These are phyloP conservation scores for Nasua narica DNA, from an alignment of 2,797 vertebrate genomes.

Conservation along the genomic window DNA sequence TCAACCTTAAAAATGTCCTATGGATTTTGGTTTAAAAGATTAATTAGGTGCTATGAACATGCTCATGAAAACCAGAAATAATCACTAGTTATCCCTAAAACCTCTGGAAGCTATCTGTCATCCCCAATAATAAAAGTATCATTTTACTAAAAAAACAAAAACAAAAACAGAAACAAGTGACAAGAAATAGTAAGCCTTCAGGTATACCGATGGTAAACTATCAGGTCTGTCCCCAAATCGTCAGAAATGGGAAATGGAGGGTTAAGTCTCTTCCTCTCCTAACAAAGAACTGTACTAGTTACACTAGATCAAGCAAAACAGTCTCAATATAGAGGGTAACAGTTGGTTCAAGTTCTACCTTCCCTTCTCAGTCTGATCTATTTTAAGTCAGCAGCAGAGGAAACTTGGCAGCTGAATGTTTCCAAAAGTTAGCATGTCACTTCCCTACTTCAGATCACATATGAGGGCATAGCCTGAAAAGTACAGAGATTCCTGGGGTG, in stretches of 20 bases:
- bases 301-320: conserved; percentile 79
- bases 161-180: conserved; percentile 53
- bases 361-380: conserved; percentile 85
- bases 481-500: conserved; percentile 54
- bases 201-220: neutral
- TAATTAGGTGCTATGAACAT: neutral
- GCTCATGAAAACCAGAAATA: neutral
- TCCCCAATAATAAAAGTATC: conserved; percentile 52
- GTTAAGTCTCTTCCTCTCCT: conserved; percentile 79
- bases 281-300: conserved; percentile 77
- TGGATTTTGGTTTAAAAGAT: neutral
- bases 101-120: conserved; percentile 20
- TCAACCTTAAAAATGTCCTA: neutral
- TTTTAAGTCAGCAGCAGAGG: conserved; percentile 84
- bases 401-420: conserved; percentile 85
- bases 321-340: conserved; percentile 74
- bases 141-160: conserved; percentile 76
- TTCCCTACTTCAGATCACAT: conserved; percentile 79
- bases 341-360: conserved; percentile 81
- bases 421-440: conserved; percentile 82
- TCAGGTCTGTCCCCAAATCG: conserved; percentile 72
- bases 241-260: conserved; percentile 78
- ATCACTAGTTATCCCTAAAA: neutral
- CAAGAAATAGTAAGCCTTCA: neutral
- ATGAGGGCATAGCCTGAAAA: conserved; percentile 59